These are phyloP conservation scores for Embidobia sp. DNA, from an alignment of 2,888 invertebrate genomes.

Conservation along the genomic window DNA sequence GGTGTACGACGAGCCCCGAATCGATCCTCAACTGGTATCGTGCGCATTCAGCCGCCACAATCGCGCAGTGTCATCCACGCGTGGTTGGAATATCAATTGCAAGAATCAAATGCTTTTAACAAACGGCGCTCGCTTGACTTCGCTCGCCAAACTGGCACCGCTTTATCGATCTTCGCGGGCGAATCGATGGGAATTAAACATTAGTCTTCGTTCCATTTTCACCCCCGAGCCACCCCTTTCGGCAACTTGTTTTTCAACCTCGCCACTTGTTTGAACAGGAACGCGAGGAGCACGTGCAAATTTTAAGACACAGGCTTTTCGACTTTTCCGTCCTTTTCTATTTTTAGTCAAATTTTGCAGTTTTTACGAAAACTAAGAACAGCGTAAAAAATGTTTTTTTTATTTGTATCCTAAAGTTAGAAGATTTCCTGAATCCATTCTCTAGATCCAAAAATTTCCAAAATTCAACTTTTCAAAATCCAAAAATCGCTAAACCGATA, in stretches of 20 bases:
- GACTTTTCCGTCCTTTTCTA: too few species aligned
- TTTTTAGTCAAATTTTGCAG: too few species aligned
- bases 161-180: constrained; percentile 60
- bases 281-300: not conserved
- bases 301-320: too few species aligned
- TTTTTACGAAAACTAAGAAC: too few species aligned
- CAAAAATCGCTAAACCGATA: too few species aligned
- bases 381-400: too few species aligned
- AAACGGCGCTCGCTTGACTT: constrained; percentile 66
- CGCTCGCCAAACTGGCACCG: constrained; percentile 58
- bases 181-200: constrained; percentile 64
- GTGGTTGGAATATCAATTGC: constrained; percentile 75
- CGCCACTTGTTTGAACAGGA: constrained; percentile 27
- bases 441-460: too few species aligned
- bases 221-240: constrained; percentile 22
- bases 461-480: too few species aligned
- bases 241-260: constrained; percentile 47
- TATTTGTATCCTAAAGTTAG: too few species aligned
- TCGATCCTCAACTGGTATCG: constrained; percentile 70
- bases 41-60: constrained; percentile 60
- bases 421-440: too few species aligned
- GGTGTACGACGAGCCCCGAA: constrained; percentile 68
- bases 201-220: constrained; percentile 59
- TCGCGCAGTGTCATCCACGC: constrained; percentile 69
- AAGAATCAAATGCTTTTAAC: constrained; percentile 74